These are phyloP conservation scores for Carcina quercana DNA, from an alignment of 2,888 invertebrate species.

Conservation along the genomic window DNA sequence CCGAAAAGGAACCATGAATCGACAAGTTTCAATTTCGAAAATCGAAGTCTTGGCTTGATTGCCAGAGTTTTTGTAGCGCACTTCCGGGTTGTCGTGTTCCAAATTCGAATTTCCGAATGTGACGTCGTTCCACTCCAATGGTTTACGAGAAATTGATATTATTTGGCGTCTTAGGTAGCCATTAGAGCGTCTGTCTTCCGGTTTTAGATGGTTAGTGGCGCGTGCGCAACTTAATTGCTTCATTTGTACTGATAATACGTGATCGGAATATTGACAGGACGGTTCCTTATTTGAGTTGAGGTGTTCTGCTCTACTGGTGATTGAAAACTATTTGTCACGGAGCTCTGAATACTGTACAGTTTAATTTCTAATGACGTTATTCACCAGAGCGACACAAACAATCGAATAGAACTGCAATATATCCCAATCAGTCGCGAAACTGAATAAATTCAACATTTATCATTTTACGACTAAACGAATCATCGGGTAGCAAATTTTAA, in stretches of 20 bases:
- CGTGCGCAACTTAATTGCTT: slow-evolving; percentile 66
- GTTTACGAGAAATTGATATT: slow-evolving; percentile 64
- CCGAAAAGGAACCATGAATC: slow-evolving; percentile 49
- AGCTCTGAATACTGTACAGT: background rate
- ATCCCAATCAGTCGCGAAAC: slow-evolving; percentile 43
- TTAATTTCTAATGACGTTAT: slow-evolving; percentile 25
- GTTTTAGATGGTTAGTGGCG: slow-evolving; percentile 48
- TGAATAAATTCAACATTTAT: slow-evolving; percentile 59
- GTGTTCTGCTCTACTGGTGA: slow-evolving; percentile 40
- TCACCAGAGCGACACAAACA: slow-evolving; percentile 31
- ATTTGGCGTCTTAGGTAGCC: slow-evolving; percentile 61
- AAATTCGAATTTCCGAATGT: slow-evolving; percentile 43
- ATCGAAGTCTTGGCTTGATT: slow-evolving; percentile 60
- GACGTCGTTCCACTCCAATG: slow-evolving; percentile 52
- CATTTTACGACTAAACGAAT: slow-evolving; percentile 64
- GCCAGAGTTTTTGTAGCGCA: slow-evolving; percentile 61
- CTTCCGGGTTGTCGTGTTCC: slow-evolving; percentile 56
- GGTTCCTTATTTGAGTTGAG: slow-evolving; percentile 28
- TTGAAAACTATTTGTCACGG: slow-evolving; percentile 21
- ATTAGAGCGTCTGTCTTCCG: slow-evolving; percentile 70
- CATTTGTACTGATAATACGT: slow-evolving; percentile 61
- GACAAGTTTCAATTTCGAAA: slow-evolving; percentile 49
- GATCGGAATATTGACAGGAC: slow-evolving; percentile 26
- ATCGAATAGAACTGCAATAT: slow-evolving; percentile 29
- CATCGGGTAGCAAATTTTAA: slow-evolving; percentile 54